These are phyloP conservation scores for Amblyjoppa proteus DNA, from an alignment of 2,888 invertebrate species.

Conservation along the genomic window DNA sequence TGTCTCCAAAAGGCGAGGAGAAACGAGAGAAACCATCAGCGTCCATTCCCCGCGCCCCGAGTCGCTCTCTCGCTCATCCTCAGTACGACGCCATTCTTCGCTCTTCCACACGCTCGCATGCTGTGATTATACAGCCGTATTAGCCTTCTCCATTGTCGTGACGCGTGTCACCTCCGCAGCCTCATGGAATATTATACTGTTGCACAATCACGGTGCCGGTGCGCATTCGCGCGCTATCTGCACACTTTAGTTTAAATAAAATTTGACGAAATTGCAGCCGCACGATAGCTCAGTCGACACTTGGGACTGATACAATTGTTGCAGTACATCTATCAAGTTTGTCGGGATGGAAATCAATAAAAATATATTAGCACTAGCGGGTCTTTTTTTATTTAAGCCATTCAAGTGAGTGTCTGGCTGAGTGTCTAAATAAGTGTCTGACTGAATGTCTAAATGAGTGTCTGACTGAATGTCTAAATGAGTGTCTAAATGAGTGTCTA, in stretches of 20 bases:
- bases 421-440: too few species aligned
- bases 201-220: slow-evolving; percentile 61
- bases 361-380: background rate
- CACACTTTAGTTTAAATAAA: background rate
- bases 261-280: background rate
- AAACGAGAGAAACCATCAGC: slow-evolving; percentile 39
- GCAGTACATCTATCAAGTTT: too few species aligned
- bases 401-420: too few species aligned
- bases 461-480: too few species aligned
- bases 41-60: slow-evolving; percentile 26
- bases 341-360: background rate
- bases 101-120: slow-evolving; percentile 36
- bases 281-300: background rate
- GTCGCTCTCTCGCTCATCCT: slow-evolving; percentile 48
- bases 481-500: too few species aligned
- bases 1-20: slow-evolving; percentile 49
- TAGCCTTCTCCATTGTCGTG: slow-evolving; percentile 69
- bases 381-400: background rate
- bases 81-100: slow-evolving; percentile 48
- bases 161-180: slow-evolving; percentile 68
- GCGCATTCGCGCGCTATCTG: slow-evolving; percentile 25
- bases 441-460: too few species aligned
- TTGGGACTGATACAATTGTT: background rate
- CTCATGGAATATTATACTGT: slow-evolving; percentile 61
- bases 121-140: slow-evolving; percentile 65